Conservation (phyloP, 2,113 vertebrate genomes). For the Ophthalmolycus amberensis region DNA sequence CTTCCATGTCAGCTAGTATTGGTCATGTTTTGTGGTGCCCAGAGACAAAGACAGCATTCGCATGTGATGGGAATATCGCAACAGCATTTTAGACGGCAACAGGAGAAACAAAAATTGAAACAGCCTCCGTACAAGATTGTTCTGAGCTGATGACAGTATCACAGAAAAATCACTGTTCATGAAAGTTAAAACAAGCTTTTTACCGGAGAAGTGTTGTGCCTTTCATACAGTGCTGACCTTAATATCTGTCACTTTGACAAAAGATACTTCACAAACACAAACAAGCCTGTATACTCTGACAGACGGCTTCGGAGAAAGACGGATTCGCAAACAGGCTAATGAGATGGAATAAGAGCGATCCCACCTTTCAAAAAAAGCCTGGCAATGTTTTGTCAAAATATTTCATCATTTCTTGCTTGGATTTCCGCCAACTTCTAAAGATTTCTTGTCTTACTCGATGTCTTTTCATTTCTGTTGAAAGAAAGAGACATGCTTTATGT, state of each 20-base stretch:
- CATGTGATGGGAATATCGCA: too few species aligned
- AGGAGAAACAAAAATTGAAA: conserved; percentile 12
- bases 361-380: conserved; percentile 50
- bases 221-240: conserved; percentile 65
- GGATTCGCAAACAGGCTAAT: conserved; percentile 65
- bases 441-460: conserved; percentile 54
- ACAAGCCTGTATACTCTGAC: conserved; percentile 29
- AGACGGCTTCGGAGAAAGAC: conserved; percentile 45
- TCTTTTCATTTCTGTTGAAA: conserved; percentile 60
- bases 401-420: conserved; percentile 60
- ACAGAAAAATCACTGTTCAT: conserved; percentile 28
- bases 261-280: conserved; percentile 43
- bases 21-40: too few species aligned
- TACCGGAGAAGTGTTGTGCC: conserved; percentile 2
- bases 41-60: too few species aligned
- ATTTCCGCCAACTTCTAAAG: conserved; percentile 55
- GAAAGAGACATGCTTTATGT: conserved; percentile 35
- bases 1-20: too few species aligned
- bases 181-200: conserved; percentile 37
- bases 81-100: too few species aligned
- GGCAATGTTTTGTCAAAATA: conserved; percentile 61
- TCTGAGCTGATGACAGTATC: conserved; percentile 3
- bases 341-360: conserved; percentile 59
- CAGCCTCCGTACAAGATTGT: conserved; percentile 5
- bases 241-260: conserved; percentile 57